Conservation (phyloP, 2,888 invertebrate species). For the Drosophila rubida region DNA sequence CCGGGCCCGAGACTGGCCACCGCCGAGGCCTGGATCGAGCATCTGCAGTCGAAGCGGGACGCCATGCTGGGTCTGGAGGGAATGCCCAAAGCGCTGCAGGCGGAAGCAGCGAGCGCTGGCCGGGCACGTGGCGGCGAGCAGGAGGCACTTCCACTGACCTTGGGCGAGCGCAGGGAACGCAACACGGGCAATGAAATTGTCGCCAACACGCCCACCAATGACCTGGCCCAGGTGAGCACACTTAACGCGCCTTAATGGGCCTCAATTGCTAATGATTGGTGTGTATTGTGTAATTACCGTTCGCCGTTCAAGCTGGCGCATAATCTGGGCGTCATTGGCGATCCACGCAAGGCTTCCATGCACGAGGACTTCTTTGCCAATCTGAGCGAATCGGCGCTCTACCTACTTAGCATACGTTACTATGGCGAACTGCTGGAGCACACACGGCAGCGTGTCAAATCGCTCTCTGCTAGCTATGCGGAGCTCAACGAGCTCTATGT, state of each 20-base stretch:
- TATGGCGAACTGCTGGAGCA: constrained; percentile 83
- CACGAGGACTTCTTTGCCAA: constrained; percentile 85
- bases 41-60: constrained; percentile 78
- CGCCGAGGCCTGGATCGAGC: constrained; percentile 84
- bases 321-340: constrained; percentile 80
- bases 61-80: constrained; percentile 71
- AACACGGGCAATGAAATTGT: constrained; percentile 60
- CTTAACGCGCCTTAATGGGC: constrained; percentile 43
- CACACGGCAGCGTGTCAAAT: constrained; percentile 79
- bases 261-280: not conserved
- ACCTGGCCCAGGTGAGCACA: constrained; percentile 80
- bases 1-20: constrained; percentile 84
- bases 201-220: constrained; percentile 78
- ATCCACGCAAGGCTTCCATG: constrained; percentile 82
- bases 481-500: constrained; percentile 82
- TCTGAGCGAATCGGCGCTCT: constrained; percentile 82
- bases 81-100: constrained; percentile 9
- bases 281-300: constrained; percentile 5
- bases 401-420: constrained; percentile 75
- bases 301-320: constrained; percentile 74
- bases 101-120: not conserved
- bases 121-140: constrained; percentile 14
- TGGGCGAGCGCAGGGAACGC: constrained; percentile 31
- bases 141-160: constrained; percentile 22
- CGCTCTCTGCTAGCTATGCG: constrained; percentile 75